Conservation (phyloP, 2,888 invertebrate genomes). For the Drosophila imparisetae region DNA sequence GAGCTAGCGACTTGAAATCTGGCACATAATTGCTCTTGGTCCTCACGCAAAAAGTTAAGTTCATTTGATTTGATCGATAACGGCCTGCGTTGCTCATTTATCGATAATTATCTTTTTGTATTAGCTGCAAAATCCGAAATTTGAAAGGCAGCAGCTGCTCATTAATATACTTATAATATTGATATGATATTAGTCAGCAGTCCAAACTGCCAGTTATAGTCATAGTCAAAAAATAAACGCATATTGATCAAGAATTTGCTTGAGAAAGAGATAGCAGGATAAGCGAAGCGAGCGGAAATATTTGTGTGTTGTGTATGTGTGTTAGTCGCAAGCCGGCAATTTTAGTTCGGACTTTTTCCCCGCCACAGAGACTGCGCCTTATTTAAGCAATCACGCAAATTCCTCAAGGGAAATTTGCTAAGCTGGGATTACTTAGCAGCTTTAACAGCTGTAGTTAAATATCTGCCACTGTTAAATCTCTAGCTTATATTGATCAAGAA, state of each 20-base stretch:
- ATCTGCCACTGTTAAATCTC: neutral
- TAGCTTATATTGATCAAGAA: slow-evolving; percentile 59
- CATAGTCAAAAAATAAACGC: neutral
- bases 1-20: neutral
- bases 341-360: neutral
- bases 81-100: too few relatives aligned
- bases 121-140: neutral
- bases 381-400: neutral
- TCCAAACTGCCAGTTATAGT: neutral
- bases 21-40: neutral
- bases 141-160: neutral
- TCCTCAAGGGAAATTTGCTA: neutral
- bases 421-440: neutral
- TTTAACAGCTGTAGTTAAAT: neutral
- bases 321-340: neutral
- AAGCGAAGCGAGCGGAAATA: neutral
- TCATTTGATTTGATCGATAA: neutral
- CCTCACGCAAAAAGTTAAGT: neutral
- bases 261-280: neutral
- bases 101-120: too few relatives aligned
- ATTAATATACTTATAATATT: neutral
- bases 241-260: neutral
- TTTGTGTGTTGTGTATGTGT: neutral
- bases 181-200: neutral
- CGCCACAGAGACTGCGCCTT: neutral